phyloP scores from a whole-genome alignment of 2,888 invertebrate genomes.

The Cephus sareptanus region DNA sequence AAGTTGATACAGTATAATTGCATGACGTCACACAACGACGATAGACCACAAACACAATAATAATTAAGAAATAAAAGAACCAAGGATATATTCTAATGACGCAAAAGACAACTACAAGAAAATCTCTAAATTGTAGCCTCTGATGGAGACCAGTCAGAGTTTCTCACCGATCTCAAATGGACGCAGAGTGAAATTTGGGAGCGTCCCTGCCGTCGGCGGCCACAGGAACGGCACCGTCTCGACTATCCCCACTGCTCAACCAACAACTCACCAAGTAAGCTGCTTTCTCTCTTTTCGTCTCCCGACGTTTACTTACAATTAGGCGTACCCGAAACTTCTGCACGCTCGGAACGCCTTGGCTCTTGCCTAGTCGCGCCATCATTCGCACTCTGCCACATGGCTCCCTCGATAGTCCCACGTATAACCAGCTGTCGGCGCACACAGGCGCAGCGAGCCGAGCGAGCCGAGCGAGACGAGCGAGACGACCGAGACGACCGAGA shows the following conservation, averaged over 20 bases:
- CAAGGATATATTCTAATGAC: neutral
- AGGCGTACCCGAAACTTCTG: neutral
- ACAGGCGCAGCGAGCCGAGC: neutral
- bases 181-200: conserved; percentile 24
- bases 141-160: conserved; percentile 16
- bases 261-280: conserved; percentile 52
- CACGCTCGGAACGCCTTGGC: neutral
- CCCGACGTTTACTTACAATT: neutral
- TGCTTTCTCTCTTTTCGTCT: conserved; percentile 12
- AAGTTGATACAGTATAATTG: neutral
- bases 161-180: conserved; percentile 30
- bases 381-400: neutral
- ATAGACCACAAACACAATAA: neutral
- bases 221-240: conserved; percentile 27
- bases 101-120: neutral
- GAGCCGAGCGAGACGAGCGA: neutral
- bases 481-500: neutral
- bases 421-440: neutral
- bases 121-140: conserved; percentile 13
- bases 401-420: neutral
- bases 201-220: conserved; percentile 27
- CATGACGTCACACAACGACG: neutral
- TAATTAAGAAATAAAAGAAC: neutral
- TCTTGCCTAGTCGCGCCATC: neutral
- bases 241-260: conserved; percentile 35